Conservation (phyloP, 2,113 vertebrate species). For the Accipiter virgatus region DNA sequence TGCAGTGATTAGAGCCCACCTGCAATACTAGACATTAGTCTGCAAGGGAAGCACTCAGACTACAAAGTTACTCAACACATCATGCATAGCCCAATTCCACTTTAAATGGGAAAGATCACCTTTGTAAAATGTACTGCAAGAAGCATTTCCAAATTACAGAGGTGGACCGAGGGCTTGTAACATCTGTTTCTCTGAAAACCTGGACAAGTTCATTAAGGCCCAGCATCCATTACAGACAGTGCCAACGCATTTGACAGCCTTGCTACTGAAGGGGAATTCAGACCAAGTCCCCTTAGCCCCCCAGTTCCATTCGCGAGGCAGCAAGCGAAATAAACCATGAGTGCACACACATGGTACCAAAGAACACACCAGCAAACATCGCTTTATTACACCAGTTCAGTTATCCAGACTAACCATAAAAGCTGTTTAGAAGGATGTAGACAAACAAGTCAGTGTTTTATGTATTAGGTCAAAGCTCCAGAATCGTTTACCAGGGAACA, state of each 20-base stretch:
- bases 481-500: not conserved
- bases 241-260: not conserved
- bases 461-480: not conserved
- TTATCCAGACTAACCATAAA: not conserved
- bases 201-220: not conserved
- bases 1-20: not conserved
- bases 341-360: not conserved
- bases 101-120: too few relatives aligned
- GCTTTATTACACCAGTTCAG: not conserved
- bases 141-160: accelerated
- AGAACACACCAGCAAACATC: not conserved
- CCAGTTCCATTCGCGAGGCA: accelerated
- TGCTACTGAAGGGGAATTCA: too few relatives aligned
- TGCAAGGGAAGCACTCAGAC: not conserved
- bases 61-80: accelerated
- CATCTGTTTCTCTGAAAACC: not conserved
- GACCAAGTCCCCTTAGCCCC: too few relatives aligned
- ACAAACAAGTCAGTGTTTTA: not conserved
- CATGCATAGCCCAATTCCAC: too few relatives aligned
- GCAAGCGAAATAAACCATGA: not conserved
- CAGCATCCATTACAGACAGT: not conserved
- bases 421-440: not conserved
- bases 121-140: accelerated
- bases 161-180: not conserved
- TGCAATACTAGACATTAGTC: accelerated